Percentiles rank a stretch among this genome's conserved stretches.
Evolutionary conservation across 2,797 vertebrate species (phyloP).

Genomic region (Vultur gryphus): DNA sequence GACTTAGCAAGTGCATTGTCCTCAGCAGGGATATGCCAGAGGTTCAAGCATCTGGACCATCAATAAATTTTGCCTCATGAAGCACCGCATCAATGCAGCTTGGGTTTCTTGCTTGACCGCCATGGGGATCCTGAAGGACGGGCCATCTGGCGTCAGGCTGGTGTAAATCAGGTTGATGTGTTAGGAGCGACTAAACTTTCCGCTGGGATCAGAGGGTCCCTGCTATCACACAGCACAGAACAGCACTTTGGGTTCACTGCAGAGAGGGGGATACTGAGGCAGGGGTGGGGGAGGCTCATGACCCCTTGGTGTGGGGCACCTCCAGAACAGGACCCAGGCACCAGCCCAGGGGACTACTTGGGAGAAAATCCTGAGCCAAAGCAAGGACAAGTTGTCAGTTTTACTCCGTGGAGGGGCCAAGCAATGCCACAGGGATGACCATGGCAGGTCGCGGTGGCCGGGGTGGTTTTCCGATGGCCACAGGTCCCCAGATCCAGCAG

Average conservation of each 20-base stretch:
- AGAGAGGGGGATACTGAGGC: neutral
- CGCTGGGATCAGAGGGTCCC: neutral
- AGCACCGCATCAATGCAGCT: rapidly evolving
- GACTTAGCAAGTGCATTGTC: rapidly evolving
- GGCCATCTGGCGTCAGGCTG: neutral
- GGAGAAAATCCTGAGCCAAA: neutral
- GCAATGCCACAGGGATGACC: neutral
- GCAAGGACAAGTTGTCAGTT: neutral
- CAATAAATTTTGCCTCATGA: neutral
- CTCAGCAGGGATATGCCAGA: neutral
- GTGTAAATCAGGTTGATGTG: neutral
- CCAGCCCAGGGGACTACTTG: rapidly evolving
- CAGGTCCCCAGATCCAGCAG: neutral
- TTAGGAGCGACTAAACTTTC: neutral
- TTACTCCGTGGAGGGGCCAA: neutral
- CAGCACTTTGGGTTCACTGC: neutral
- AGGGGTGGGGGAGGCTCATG: rapidly evolving
- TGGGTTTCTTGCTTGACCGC: neutral
- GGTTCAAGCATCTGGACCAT: neutral
- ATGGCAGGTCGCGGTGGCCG: rapidly evolving
- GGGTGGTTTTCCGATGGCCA: neutral
- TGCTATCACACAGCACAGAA: rapidly evolving
- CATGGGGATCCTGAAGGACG: rapidly evolving
- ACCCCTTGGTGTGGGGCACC: neutral
- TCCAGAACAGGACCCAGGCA: neutral